Base-by-base conservation (phyloP, 1,140 invertebrate genomes). In the Conus ventricosus region DNA sequence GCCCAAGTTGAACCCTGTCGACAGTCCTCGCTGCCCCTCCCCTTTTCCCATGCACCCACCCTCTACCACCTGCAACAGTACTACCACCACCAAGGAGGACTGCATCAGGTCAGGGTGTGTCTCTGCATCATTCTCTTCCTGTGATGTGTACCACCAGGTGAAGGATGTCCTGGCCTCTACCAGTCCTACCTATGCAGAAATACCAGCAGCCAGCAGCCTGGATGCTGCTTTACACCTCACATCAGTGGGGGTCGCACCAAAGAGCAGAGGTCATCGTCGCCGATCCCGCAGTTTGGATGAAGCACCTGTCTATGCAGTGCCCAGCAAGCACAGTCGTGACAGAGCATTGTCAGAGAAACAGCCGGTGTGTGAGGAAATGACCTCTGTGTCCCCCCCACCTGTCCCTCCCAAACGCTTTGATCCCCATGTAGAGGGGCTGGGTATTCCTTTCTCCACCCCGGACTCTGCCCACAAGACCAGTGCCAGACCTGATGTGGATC, bases 281-380 rank as follows among this genome's bases (percentile, higher is more conserved):
- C 85, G 85, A 4, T 87, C 85, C 4, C 85, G 71, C 71, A 87
- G 85, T 27, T 25, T 87, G 39, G 85, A 87, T 78, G 85, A 87
- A 25, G 75, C n/a, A 25, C 75, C 85, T 27, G 54, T 78, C 7
- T 87, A 87, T 27, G 67, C 85, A 5, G 71, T 78, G 51, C 85
- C 85, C 3, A 57, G 39, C 71, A 87, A 57, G 53, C 54, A 76
- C 10, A 15, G 51, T 8, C 10, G 11, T 13, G 75, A 87, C 2
- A 78, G 54, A 55, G 8, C 10, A 15, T 57, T 17, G 23, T n/a
- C n/a, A 15, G 71, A 76, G 25, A 11, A 25, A 4, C 51, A 5
- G 25, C 39, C 85, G 5, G 71, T 87, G 51, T 78, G 63, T 54
- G 75, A 87, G 25, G 71, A 78, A 23, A 27, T 53, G 23, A 5